These are phyloP conservation scores for Xyliphius kryptos DNA, from an alignment of 2,113 vertebrate species.

Conservation along the genomic window DNA sequence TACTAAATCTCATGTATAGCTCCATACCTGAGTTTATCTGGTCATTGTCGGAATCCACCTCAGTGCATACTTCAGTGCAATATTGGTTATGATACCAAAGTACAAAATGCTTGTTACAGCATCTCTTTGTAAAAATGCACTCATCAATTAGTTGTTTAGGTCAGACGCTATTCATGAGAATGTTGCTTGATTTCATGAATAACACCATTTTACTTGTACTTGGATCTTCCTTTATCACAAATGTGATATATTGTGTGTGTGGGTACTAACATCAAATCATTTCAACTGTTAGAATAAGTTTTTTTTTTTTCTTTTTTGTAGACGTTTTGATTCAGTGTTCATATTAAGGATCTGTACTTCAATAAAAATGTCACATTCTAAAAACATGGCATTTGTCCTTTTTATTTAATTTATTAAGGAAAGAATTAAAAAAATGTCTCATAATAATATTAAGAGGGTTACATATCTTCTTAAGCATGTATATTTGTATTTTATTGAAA, in stretches of 20 bases:
- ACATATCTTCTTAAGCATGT: too few relatives aligned
- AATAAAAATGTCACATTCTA: background rate
- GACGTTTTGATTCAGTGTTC: background rate
- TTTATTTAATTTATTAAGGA: background rate
- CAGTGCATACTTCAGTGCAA: conserved; percentile 47
- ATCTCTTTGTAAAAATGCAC: conserved; percentile 14
- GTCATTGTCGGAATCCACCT: background rate
- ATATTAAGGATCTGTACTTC: background rate
- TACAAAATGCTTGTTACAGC: background rate
- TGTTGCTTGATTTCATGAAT: background rate
- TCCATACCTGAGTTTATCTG: too few relatives aligned
- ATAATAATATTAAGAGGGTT: too few relatives aligned
- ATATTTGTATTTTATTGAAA: too few relatives aligned
- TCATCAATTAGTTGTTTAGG: conserved; percentile 16
- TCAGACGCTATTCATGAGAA: conserved; percentile 30
- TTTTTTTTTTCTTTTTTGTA: background rate
- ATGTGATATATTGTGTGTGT: conserved; percentile 13
- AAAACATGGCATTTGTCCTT: background rate
- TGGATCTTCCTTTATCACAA: conserved; percentile 7
- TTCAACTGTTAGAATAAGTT: background rate
- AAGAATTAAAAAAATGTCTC: too few relatives aligned
- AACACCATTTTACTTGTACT: conserved; percentile 1
- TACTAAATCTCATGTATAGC: too few relatives aligned
- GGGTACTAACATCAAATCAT: conserved; percentile 14
- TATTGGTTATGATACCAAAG: conserved; percentile 49